A percentile compares a stretch with the other conserved stretches of the same genome.
phyloP scores from a whole-genome alignment of 2,113 vertebrate species.

The Oncorhynchus gorbuscha region DNA sequence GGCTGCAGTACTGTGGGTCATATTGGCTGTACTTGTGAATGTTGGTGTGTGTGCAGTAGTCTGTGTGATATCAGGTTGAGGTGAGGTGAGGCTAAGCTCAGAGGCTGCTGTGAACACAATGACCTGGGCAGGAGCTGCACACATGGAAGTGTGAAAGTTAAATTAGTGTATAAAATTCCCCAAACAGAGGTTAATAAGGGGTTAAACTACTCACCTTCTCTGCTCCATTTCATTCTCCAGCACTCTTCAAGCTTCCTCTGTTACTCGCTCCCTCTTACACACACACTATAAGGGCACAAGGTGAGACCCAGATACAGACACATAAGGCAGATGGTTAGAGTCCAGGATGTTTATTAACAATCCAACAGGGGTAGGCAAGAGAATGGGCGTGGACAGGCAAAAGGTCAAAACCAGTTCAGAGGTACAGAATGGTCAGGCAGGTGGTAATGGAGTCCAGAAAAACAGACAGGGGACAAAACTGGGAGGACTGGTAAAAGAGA shows the following conservation, averaged over 20 bases:
- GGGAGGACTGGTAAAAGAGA: too few relatives aligned
- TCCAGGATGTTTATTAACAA: too few relatives aligned
- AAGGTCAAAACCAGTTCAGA: too few relatives aligned
- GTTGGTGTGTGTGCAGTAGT: neutral
- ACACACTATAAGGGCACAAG: too few relatives aligned
- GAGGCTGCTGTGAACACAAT: neutral
- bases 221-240: slow-evolving; percentile 10
- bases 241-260: neutral
- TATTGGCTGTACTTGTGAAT: neutral
- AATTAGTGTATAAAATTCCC: slow-evolving; percentile 78
- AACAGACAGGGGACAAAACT: too few relatives aligned
- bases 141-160: slow-evolving; percentile 78
- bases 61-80: neutral
- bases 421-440: too few relatives aligned
- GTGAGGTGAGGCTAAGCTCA: neutral
- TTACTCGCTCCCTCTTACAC: neutral
- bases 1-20: too few relatives aligned
- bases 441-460: too few relatives aligned
- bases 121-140: slow-evolving; percentile 78
- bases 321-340: too few relatives aligned
- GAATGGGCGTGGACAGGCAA: too few relatives aligned
- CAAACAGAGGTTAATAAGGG: slow-evolving; percentile 43
- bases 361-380: too few relatives aligned
- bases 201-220: slow-evolving; percentile 29
- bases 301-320: too few relatives aligned